Conservation (phyloP, 2,888 invertebrate genomes). For the Cyaniris semiargus region DNA sequence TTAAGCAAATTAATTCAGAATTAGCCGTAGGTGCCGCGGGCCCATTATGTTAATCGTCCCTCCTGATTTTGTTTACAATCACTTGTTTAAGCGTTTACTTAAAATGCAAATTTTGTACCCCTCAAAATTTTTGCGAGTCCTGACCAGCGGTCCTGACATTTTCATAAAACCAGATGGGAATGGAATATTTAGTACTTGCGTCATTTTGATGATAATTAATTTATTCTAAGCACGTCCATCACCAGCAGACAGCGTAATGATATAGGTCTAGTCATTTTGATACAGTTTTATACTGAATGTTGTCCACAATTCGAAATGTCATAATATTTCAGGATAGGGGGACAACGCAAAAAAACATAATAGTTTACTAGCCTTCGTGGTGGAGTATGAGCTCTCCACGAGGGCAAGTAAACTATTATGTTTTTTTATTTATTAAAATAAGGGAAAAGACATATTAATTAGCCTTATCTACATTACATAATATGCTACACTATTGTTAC, state of each 20-base stretch:
- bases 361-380: too few species aligned
- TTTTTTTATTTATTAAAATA: too few species aligned
- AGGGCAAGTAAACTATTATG: too few species aligned
- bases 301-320: too few species aligned
- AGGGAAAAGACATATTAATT: too few species aligned
- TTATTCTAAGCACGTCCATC: not conserved
- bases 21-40: slow-evolving; percentile 44
- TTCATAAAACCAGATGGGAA: not conserved
- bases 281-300: too few species aligned
- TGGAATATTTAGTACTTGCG: not conserved
- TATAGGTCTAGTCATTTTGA: too few species aligned
- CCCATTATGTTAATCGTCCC: slow-evolving; percentile 44
- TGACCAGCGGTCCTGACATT: slow-evolving; percentile 13
- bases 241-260: not conserved
- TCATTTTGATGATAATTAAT: not conserved
- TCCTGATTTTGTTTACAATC: slow-evolving; percentile 38
- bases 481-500: too few species aligned
- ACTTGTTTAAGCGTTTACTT: slow-evolving; percentile 33
- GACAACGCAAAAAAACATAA: too few species aligned
- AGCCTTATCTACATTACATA: too few species aligned
- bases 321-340: too few species aligned
- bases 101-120: slow-evolving; percentile 32
- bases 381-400: too few species aligned
- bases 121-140: slow-evolving; percentile 28
- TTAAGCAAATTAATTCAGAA: slow-evolving; percentile 51